Evolutionary conservation across 2,888 invertebrate genomes (phyloP), one percentile per base, ranked within the genome.

Genomic region (Parnassius mnemosyne): DNA sequence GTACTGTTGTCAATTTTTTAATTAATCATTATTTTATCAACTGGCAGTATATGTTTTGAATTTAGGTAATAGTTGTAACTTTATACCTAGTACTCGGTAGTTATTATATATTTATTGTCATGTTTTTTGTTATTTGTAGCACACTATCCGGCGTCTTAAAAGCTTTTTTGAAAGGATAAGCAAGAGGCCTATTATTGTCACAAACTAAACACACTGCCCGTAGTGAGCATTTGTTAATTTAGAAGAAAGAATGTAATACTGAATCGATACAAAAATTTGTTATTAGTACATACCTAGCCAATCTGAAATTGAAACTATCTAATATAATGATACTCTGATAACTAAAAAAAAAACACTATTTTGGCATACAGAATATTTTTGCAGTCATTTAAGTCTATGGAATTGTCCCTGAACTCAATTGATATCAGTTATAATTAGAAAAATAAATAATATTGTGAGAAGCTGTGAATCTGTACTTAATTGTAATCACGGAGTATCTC

Each of bases 401-500:
- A 87, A 88, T 88, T 87, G 85, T 85, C 57, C 63, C 44, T 50
- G 9, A 42, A 53, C 64, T 72, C 68, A 65, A 75, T 73, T 73
- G 71, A 76, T 72, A 25, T 57, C 25, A 69, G 71, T 72, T 77
- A 66, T 64, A 7, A 69, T 72, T 71, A 63, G 62, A 69, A 76
- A 80, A 75, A 71, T 78, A 74, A 78, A 80, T 71, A 80, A 73
- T 85, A 84, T 82, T 82, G 81, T 81, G 75, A 73, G 75, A 87
- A 85, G 89, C 89, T 90, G 89, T 91, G 89, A 86, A 88, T 81
- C 73, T 88, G 90, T 90, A 91, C 90, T 90, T 91, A 91, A 83
- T 78, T 77, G 72, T 83, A 79, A 83, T 83, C 83, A 83, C 83
- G 80, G 83, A 84, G 83, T 86, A 87, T 87, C 86, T 88, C 86